Evolutionary conservation across 2,113 vertebrate genomes (phyloP), one percentile per base, ranked within the genome.

Genomic region (Pavo muticus): DNA sequence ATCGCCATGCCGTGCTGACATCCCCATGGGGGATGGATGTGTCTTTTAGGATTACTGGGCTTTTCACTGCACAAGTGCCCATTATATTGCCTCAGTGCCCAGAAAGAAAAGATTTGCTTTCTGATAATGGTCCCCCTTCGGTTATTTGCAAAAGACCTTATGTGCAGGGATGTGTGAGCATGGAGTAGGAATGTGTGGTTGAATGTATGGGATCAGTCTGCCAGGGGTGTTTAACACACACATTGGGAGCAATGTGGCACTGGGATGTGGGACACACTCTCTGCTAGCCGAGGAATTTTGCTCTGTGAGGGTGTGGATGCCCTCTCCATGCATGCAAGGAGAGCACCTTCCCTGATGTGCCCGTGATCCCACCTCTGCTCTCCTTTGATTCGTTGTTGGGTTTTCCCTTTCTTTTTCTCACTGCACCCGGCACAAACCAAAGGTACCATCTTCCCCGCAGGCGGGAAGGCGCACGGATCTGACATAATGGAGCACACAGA

Each of bases 91-190:
- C 91, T 83, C 91, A 79, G 40, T 92, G 91, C 87, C 42, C 29
- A 54, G 25, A 70, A 92, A 87, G 77, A 91, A 89, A 91, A 86
- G 65, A 29, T 61, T 78, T 65, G 0, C 25, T 63, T 42, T 29
- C 59, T 30, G 27, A 14, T 69, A 19, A 25, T 59, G 35, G 19
- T 79, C 82, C 90, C 54, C 24, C 24, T 84, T 89, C 0, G 0
- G 30, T 87, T 87, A 6, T 82, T 95, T 91, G 37, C 21, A 74
- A 80, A 77, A 77, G 71, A 9, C 0, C 0, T 10, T 23, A 30
- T 0, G 0, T 0, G 2, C 60, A 0, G 0, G n/a, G 12, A 19
- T 3, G 0, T 0, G 0, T 1, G 1, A 68, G 44, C 3, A 15
- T 3, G 0, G 1, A 9, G 6, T n/a, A 0, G 1, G 29, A 35